phyloP scores from a whole-genome alignment of 2,888 invertebrate species.

The Melanostoma scalare region DNA sequence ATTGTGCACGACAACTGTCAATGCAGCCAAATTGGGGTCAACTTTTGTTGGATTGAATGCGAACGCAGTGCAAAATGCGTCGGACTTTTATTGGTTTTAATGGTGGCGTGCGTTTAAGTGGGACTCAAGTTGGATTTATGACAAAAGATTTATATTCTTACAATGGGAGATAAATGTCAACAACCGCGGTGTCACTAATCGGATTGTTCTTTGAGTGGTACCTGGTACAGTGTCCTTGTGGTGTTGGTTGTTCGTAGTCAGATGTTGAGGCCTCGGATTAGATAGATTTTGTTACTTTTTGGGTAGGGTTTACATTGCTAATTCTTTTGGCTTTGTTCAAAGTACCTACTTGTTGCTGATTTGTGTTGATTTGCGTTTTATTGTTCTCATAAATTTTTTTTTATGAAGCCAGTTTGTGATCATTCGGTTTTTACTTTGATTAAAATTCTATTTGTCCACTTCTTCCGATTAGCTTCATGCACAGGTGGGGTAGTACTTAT shows the following conservation, averaged over 20 bases:
- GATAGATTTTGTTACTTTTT: background rate
- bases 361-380: too few relatives aligned
- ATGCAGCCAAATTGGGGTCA: conserved; percentile 54
- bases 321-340: too few relatives aligned
- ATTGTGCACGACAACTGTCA: conserved; percentile 60
- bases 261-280: background rate
- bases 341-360: too few relatives aligned
- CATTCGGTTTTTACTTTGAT: too few relatives aligned
- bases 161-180: conserved; percentile 27
- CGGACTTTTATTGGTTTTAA: background rate
- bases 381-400: too few relatives aligned
- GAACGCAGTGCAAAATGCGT: conserved; percentile 51
- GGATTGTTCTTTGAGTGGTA: conserved; percentile 13
- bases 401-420: too few relatives aligned
- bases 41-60: conserved; percentile 48
- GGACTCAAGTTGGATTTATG: conserved; percentile 44
- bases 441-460: too few relatives aligned
- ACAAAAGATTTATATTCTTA: conserved; percentile 43
- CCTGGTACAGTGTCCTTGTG: conserved; percentile 18
- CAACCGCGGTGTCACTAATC: conserved; percentile 13
- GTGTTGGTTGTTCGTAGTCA: background rate
- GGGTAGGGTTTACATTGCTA: background rate
- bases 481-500: too few relatives aligned
- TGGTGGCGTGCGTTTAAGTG: conserved; percentile 33
- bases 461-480: too few relatives aligned